These are phyloP conservation scores for Artibeus jamaicensis DNA, from an alignment of 2,797 vertebrate genomes.

Conservation along the genomic window DNA sequence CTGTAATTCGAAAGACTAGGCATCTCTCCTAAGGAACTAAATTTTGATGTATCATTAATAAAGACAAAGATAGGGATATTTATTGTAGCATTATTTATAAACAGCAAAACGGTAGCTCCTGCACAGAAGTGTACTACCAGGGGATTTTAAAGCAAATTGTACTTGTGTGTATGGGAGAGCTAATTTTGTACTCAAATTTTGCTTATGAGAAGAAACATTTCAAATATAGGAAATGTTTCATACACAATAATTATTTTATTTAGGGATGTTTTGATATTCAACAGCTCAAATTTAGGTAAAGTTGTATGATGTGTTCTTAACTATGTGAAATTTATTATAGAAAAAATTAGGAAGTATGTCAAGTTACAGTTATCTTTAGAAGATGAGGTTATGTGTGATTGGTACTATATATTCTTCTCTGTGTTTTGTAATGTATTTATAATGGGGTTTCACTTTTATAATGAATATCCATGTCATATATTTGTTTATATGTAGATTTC, in stretches of 20 bases:
- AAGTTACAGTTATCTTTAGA: background rate
- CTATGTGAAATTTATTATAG: background rate
- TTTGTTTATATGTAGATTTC: background rate
- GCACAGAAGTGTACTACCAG: background rate
- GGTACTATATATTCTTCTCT: background rate
- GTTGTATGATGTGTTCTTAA: background rate
- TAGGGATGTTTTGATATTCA: background rate
- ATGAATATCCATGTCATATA: background rate
- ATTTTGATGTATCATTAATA: background rate
- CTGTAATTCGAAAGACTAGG: background rate
- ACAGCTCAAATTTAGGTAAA: conserved; percentile 9
- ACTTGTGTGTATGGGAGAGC: background rate
- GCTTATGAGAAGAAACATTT: background rate
- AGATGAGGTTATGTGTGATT: background rate
- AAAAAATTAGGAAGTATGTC: background rate
- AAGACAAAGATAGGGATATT: background rate
- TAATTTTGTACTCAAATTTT: background rate
- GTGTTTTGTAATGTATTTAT: background rate
- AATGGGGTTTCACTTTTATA: background rate
- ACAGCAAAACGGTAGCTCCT: background rate
- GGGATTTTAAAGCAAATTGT: conserved; percentile 17
- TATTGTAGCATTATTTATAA: background rate
- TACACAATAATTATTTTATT: background rate
- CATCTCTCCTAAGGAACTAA: background rate
- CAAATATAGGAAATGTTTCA: background rate